Evolutionary conservation across 2,113 vertebrate species (phyloP).

Genomic region (Tauraco erythrolophus): DNA sequence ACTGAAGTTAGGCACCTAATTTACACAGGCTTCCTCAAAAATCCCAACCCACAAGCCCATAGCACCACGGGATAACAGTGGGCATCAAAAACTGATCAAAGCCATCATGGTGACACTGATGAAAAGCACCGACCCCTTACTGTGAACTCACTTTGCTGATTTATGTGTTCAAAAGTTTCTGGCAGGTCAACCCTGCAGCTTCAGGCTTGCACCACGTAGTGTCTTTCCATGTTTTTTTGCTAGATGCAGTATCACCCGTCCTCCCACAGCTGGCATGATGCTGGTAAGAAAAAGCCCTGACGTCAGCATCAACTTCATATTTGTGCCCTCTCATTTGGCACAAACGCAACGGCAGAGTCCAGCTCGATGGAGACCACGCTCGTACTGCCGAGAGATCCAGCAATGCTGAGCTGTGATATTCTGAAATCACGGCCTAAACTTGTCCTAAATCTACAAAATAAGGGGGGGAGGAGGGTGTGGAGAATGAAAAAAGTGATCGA

Average conservation of each 20-base stretch:
- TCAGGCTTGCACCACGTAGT: background rate
- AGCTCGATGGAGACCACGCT: background rate
- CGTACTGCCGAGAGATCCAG: background rate
- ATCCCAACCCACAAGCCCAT: background rate
- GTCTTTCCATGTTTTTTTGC: background rate
- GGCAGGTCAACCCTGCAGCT: background rate
- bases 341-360: background rate
- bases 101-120: fast-evolving
- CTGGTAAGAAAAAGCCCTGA: background rate
- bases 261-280: background rate
- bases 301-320: background rate
- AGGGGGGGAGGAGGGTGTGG: too few species aligned
- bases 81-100: background rate
- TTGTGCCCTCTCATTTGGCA: background rate
- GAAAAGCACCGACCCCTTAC: background rate
- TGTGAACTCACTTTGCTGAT: background rate
- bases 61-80: fast-evolving
- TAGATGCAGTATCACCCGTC: background rate
- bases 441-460: background rate
- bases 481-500: background rate
- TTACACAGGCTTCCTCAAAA: background rate
- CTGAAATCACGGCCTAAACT: background rate
- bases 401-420: background rate
- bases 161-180: fast-evolving
- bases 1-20: too few species aligned